Base-by-base conservation (phyloP, 2,888 invertebrate genomes). In the Saturnia pavonia region DNA sequence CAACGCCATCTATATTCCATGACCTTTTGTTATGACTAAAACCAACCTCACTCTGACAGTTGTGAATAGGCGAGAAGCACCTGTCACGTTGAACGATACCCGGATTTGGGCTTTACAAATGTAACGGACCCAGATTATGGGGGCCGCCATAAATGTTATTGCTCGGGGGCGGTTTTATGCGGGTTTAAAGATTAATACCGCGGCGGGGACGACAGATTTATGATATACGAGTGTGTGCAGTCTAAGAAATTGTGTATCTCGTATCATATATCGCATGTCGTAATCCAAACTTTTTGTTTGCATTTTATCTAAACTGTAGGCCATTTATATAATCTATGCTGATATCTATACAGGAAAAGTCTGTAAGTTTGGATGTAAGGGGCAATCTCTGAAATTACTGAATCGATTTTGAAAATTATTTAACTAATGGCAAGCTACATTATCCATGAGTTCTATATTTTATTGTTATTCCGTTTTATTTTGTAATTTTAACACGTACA, bases 21-120 rank as follows among this genome's bases (percentile, higher is more conserved):
- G 40, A 76, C 78, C 75, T 73, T 69, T 74, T 40, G n/a, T 40
- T 76, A 73, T 74, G 78, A 78, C 78, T 78, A 82, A 86, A 88
- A 87, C 1, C 83, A 85, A 81, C 81, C 82, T 12, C 27, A 27
- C 14, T 60, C 25, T 90, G 89, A 90, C 91, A 86, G 84, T 85
- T 86, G 77, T 84, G 74, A 86, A 88, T 87, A 87, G 87, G 86
- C 86, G 87, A 82, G 76, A 82, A 85, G 80, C 84, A 82, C 85
- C 85, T 89, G 91, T 89, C 92, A 90, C 76, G 74, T 81, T 85
- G 87, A 88, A 80, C 79, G 84, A 89, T 81, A 19, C 80, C 81
- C 81, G 85, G 90, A 89, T 90, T 90, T 90, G 81, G 81, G 85
- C 82, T 86, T n/a, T 83, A 86, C 88, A 90, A 88, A 89, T 88